These are phyloP conservation scores for Nanorana parkeri DNA, from an alignment of 2,113 vertebrate species.

Conservation along the genomic window DNA sequence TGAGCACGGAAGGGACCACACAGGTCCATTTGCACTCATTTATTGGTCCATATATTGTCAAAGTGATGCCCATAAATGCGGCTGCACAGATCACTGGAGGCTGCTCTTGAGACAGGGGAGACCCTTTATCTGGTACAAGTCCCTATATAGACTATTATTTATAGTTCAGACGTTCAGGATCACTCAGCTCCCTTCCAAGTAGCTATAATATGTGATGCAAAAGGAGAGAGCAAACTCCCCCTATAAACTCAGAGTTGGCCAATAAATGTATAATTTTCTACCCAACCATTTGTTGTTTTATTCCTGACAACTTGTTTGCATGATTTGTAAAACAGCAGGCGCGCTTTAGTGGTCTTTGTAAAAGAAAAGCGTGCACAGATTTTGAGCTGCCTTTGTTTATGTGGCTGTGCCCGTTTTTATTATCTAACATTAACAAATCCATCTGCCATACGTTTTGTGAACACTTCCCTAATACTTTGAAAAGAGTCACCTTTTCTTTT, in stretches of 20 bases:
- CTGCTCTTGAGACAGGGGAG: neutral
- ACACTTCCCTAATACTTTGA: neutral
- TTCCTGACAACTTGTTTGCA: constrained; percentile 36
- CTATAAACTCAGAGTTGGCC: neutral
- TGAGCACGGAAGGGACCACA: neutral
- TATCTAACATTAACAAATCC: constrained; percentile 8
- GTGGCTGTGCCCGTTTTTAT: constrained; percentile 8
- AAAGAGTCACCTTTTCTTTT: neutral
- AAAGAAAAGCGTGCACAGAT: neutral
- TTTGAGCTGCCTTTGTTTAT: neutral
- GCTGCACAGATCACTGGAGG: neutral
- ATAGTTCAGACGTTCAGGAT: constrained; percentile 41
- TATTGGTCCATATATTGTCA: constrained; percentile 34
- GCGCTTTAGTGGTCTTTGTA: constrained; percentile 12
- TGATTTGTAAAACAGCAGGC: constrained; percentile 24
- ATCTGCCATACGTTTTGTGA: constrained; percentile 10
- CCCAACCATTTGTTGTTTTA: constrained; percentile 19
- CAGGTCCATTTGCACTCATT: neutral
- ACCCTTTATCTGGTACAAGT: constrained; percentile 14
- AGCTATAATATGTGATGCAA: constrained; percentile 24
- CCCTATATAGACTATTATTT: constrained; percentile 33
- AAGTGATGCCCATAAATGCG: constrained; percentile 26
- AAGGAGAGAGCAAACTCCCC: neutral
- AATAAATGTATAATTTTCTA: constrained; percentile 37
- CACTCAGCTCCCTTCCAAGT: constrained; percentile 25